Evolutionary conservation across 1,140 invertebrate species (phyloP).

Genomic region (Drosophila mauritiana): DNA sequence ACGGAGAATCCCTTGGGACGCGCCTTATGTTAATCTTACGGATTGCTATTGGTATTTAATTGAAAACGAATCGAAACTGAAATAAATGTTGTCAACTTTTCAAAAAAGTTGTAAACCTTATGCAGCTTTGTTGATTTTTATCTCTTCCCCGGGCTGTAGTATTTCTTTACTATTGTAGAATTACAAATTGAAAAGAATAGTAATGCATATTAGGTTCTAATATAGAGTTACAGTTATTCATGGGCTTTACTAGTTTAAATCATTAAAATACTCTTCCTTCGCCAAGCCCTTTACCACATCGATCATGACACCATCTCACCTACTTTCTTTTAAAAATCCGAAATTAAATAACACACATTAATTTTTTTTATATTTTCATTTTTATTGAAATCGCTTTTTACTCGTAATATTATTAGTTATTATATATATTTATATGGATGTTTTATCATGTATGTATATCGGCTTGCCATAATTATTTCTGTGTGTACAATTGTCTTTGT

Average conservation of each 20-base stretch:
- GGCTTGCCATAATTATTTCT: conserved; percentile 74
- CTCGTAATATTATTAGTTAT: conserved; percentile 81
- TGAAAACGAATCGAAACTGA: conserved; percentile 20
- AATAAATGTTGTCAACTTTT: conserved; percentile 39
- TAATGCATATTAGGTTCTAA: too few relatives aligned
- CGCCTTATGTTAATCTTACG: conserved; percentile 18
- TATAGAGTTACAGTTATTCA: too few relatives aligned
- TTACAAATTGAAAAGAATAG: too few relatives aligned
- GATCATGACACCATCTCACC: too few relatives aligned
- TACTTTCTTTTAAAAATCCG: neutral
- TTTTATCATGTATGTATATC: conserved; percentile 80
- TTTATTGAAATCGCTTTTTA: conserved; percentile 83
- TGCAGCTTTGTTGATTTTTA: too few relatives aligned
- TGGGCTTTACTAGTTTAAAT: too few relatives aligned
- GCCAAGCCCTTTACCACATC: too few relatives aligned
- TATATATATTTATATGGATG: conserved; percentile 72
- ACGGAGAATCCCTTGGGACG: conserved; percentile 67
- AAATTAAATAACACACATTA: neutral
- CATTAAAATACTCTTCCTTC: too few relatives aligned
- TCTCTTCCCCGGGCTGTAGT: too few relatives aligned
- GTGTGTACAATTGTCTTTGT: conserved; percentile 63
- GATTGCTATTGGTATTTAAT: neutral
- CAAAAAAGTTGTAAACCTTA: conserved; percentile 43
- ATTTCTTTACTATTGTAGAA: neutral
- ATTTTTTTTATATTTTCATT: conserved; percentile 65